phyloP scores from a whole-genome alignment of 1,140 invertebrate genomes.

The Chironomus tepperi region DNA sequence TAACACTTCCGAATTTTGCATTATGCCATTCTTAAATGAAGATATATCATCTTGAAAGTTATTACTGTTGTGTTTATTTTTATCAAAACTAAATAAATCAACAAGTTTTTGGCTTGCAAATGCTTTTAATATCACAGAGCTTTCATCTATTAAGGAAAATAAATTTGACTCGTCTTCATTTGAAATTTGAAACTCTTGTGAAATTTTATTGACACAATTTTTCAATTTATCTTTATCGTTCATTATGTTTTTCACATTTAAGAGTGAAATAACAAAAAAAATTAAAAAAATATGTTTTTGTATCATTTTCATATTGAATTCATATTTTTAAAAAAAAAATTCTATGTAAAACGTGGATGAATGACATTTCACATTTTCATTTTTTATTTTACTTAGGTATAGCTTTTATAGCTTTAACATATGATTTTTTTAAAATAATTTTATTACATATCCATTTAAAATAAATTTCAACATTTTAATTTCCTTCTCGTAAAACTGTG shows the following conservation, averaged over 20 bases:
- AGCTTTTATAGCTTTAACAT: background rate
- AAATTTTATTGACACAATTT: background rate
- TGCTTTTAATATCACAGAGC: constrained; percentile 16
- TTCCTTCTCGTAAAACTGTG: too few relatives aligned
- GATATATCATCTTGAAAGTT: background rate
- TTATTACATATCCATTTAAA: too few relatives aligned
- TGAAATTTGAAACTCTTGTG: background rate
- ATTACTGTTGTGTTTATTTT: background rate
- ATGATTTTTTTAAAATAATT: background rate
- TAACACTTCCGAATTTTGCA: background rate
- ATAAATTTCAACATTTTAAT: too few relatives aligned
- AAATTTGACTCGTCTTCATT: background rate
- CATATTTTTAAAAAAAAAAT: too few relatives aligned
- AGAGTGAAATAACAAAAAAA: background rate
- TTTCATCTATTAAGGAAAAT: background rate
- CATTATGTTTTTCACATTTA: background rate
- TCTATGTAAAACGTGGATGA: too few relatives aligned
- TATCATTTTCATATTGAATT: too few relatives aligned
- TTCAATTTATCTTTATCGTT: background rate
- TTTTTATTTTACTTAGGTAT: background rate
- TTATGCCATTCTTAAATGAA: background rate
- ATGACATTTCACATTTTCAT: background rate
- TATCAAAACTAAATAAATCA: background rate
- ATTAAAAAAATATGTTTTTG: background rate
- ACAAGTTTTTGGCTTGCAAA: background rate